Base-by-base conservation (phyloP, 92 coral and sea anemone genomes). In the Plumapathes pennacea region DNA sequence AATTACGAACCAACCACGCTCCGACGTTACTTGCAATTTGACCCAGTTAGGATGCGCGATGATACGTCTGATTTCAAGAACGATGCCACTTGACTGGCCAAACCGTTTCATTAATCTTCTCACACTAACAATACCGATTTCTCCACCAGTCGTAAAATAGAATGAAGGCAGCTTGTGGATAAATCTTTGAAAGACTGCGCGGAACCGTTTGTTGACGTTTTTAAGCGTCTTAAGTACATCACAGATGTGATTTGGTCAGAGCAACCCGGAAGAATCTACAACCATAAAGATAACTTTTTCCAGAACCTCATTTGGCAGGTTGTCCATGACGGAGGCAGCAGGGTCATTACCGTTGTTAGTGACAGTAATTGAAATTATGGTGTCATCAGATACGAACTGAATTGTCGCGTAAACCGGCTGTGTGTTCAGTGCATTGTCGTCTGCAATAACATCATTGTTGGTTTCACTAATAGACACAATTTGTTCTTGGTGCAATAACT, bases 281-380 rank as follows among this genome's bases (percentile, higher is more conserved):
- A 29, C 74, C 75, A 40, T 25, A 42, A 38, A 27, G 25, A 72
- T 38, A 10, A 49, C 36, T 39, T 46, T 64, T 22, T 64, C 74
- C 25, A 53, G 37, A 56, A 67, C 46, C 43, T 67, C 74, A 28
- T 67, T 67, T 14, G 74, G 74, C 12, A 67, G 51, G 42, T 42
- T 41, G 25, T 40, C 51, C 34, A 54, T 25, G 54, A 14, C 38
- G 25, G 51, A 12, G 27, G 41, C 21, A 8, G 49, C 21, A n/a
- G n/a, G n/a, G n/a, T n/a, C n/a, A n/a, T n/a, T n/a, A n/a, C n/a
- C n/a, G n/a, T n/a, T n/a, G n/a, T n/a, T n/a, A n/a, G n/a, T n/a
- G n/a, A n/a, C n/a, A n/a, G n/a, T n/a, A n/a, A n/a, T n/a, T n/a
- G n/a, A n/a, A n/a, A n/a, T n/a, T n/a, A n/a, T n/a, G n/a, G n/a